Evolutionary conservation across 2,888 invertebrate genomes (phyloP).

Genomic region (Lamproptera curius): DNA sequence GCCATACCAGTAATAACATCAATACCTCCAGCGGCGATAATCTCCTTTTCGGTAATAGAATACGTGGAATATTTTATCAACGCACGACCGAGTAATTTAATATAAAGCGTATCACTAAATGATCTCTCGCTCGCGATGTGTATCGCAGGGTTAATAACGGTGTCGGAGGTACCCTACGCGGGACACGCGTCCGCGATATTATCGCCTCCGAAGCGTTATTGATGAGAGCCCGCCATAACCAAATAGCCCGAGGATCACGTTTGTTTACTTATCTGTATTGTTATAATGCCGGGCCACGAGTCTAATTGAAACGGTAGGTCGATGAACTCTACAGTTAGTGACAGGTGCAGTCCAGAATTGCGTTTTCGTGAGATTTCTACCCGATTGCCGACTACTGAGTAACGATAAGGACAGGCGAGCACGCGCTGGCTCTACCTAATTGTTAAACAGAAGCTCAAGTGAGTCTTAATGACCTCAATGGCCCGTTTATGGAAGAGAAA

Average conservation of each 20-base stretch:
- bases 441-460: constrained; percentile 69
- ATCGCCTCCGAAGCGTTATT: constrained; percentile 72
- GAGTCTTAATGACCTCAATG: constrained; percentile 53
- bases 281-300: constrained; percentile 54
- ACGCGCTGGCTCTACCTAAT: constrained; percentile 54
- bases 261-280: constrained; percentile 67
- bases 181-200: constrained; percentile 72
- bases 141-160: constrained; percentile 74
- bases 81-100: constrained; percentile 78
- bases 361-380: constrained; percentile 72
- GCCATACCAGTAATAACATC: constrained; percentile 37
- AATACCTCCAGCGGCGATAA: constrained; percentile 65
- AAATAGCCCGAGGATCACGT: constrained; percentile 73
- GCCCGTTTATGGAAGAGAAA: constrained; percentile 65
- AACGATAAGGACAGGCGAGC: constrained; percentile 51
- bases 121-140: constrained; percentile 69
- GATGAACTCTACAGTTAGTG: constrained; percentile 57
- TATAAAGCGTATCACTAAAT: constrained; percentile 78
- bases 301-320: constrained; percentile 63
- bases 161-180: constrained; percentile 66
- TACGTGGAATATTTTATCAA: constrained; percentile 74
- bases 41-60: constrained; percentile 75
- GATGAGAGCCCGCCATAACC: constrained; percentile 70
- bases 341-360: constrained; percentile 72
- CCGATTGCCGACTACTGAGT: constrained; percentile 61